Evolutionary conservation across 2,888 invertebrate species (phyloP), one percentile per base, ranked within the genome.

Genomic region (Synergus umbraculus): DNA sequence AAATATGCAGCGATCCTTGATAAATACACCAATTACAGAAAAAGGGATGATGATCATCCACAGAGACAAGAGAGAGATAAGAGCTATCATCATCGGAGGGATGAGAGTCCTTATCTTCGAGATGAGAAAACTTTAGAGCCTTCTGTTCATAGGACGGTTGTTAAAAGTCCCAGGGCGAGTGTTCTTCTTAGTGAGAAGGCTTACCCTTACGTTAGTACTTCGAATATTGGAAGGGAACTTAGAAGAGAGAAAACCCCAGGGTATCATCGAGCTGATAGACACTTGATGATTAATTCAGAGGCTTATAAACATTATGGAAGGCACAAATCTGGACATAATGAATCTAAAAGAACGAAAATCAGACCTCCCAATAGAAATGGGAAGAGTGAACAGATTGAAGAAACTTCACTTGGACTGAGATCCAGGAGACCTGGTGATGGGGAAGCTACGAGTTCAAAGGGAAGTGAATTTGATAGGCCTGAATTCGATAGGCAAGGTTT

Each of bases 1-100:
- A 97, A 97, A 92, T 96, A 96, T 92, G 95, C 96, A 0, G 94
- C 96, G 22, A 95, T 96, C 37, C 92, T 97, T 87, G 96, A 96
- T 89, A 94, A 94, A 88, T 95, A 96, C 73, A 93, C 94, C 86
- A 94, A 94, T 88, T 93, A 94, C 83, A 93, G 94, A 76, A 82
- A 82, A 76, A 93, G 92, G 73, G 93, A 94, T 69, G 86, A 89
- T 44, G 87, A 41, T n/a, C 46, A 85, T 22, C 77, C 85, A 0
- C 81, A 86, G 4, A 81, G 81, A 0, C 83, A 81, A 12, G 86
- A 87, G 22, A 86, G 87, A 0, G 87, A 87, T 41, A 86, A 88
- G 67, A 87, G 86, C 64, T 86, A 87, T 69, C 81, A 58, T 22
- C 43, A 73, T 13, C 83, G 77, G 37, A 85, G 89, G 4, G 90